Conservation (phyloP, 2,113 vertebrate species). For the Garra rufa region DNA sequence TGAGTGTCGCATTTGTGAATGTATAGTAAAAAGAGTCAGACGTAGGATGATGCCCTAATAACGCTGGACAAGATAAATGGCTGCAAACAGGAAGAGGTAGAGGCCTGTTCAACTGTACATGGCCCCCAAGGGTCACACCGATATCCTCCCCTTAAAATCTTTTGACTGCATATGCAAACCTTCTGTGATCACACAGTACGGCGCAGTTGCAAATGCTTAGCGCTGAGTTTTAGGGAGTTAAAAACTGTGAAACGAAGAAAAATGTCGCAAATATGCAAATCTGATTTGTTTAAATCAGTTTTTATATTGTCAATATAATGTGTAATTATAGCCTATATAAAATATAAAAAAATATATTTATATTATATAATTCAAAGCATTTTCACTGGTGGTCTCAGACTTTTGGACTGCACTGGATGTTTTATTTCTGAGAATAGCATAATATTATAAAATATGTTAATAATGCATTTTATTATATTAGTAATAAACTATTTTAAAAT, state of each 20-base stretch:
- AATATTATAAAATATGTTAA: too few relatives aligned
- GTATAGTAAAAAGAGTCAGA: slow-evolving; percentile 17
- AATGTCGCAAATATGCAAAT: neutral
- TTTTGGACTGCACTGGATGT: neutral
- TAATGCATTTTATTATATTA: too few relatives aligned
- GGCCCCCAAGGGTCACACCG: slow-evolving; percentile 41
- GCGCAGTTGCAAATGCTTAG: neutral
- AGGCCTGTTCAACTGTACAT: slow-evolving; percentile 35
- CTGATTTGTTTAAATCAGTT: too few relatives aligned
- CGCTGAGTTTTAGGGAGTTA: neutral
- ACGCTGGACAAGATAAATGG: slow-evolving; percentile 36
- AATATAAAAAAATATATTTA: too few relatives aligned
- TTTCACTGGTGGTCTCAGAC: neutral
- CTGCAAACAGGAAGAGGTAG: slow-evolving; percentile 52
- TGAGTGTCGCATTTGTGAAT: neutral
- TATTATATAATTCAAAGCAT: neutral
- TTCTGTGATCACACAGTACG: neutral
- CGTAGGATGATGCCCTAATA: slow-evolving; percentile 41
- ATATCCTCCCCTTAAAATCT: slow-evolving; percentile 51
- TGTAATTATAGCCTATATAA: too few relatives aligned
- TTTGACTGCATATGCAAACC: slow-evolving; percentile 21
- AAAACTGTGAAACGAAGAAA: neutral
- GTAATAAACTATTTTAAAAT: neutral
- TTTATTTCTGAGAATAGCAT: neutral
- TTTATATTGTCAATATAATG: too few relatives aligned